A percentile compares a stretch with the other conserved stretches of the same genome.
These are phyloP conservation scores for Prionace glauca DNA, from an alignment of 2,797 vertebrate genomes.

Conservation along the genomic window DNA sequence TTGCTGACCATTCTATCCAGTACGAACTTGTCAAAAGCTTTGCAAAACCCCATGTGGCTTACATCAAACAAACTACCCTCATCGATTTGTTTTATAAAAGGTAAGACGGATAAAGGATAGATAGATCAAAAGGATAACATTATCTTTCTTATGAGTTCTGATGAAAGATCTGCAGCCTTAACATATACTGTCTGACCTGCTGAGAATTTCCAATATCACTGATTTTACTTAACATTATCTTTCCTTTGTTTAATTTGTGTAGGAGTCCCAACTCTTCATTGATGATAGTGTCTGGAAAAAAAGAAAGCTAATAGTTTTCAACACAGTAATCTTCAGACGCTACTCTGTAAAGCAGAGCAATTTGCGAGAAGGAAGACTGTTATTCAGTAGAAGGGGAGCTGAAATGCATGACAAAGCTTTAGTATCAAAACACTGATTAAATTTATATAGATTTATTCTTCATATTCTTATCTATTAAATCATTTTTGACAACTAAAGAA, in stretches of 20 bases:
- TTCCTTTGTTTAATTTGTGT: background rate
- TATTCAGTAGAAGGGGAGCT: background rate
- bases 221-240: background rate
- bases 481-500: background rate
- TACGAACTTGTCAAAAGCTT: too few species aligned
- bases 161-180: too few species aligned
- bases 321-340: background rate
- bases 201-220: too few species aligned
- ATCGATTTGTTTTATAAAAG: too few species aligned
- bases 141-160: background rate
- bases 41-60: too few species aligned
- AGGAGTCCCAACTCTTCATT: background rate
- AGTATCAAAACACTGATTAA: background rate
- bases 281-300: background rate
- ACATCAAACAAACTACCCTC: too few species aligned
- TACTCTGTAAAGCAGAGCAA: background rate
- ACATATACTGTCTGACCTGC: too few species aligned
- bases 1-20: too few species aligned
- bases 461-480: background rate
- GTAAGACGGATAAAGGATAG: background rate
- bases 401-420: background rate
- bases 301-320: background rate
- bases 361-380: background rate
- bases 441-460: background rate
- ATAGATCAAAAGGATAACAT: background rate